These are phyloP conservation scores for Papilio aristodemus DNA, from an alignment of 1,140 invertebrate species.

Conservation along the genomic window DNA sequence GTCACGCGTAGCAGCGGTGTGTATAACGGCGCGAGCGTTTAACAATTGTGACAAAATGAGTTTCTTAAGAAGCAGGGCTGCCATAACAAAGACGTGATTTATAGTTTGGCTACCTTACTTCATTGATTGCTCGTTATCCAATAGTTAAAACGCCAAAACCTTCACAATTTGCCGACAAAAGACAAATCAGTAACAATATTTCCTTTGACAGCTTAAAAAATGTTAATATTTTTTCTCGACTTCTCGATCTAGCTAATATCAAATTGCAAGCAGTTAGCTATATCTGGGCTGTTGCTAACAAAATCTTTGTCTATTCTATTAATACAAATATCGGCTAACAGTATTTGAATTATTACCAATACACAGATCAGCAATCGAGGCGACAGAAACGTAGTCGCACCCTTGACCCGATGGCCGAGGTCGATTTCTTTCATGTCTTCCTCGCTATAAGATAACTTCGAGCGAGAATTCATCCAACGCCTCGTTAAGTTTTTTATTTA, in stretches of 20 bases:
- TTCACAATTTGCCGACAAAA: neutral
- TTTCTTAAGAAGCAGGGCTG: slow-evolving; percentile 15
- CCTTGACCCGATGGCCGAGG: slow-evolving; percentile 39
- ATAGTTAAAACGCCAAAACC: neutral
- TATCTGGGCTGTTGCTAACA: neutral
- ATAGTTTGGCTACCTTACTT: slow-evolving; percentile 11
- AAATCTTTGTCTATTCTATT: neutral
- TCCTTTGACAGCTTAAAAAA: neutral
- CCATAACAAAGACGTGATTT: slow-evolving; percentile 23
- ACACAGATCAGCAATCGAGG: slow-evolving; percentile 7
- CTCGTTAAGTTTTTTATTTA: slow-evolving; percentile 25
- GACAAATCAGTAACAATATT: neutral
- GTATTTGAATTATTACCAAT: slow-evolving; percentile 19
- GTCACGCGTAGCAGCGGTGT: slow-evolving; percentile 26
- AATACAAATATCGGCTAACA: slow-evolving; percentile 4
- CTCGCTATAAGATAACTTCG: slow-evolving; percentile 28
- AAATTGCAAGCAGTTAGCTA: neutral
- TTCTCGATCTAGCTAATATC: neutral
- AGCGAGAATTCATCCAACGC: slow-evolving; percentile 26
- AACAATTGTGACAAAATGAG: slow-evolving; percentile 26
- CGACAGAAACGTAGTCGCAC: slow-evolving; percentile 23
- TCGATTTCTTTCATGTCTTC: slow-evolving; percentile 38
- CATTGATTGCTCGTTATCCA: neutral
- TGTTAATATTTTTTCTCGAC: too few relatives aligned
- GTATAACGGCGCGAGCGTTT: slow-evolving; percentile 17